Base-by-base conservation (phyloP, 1,140 invertebrate genomes). In the Tetraneura akinire region DNA sequence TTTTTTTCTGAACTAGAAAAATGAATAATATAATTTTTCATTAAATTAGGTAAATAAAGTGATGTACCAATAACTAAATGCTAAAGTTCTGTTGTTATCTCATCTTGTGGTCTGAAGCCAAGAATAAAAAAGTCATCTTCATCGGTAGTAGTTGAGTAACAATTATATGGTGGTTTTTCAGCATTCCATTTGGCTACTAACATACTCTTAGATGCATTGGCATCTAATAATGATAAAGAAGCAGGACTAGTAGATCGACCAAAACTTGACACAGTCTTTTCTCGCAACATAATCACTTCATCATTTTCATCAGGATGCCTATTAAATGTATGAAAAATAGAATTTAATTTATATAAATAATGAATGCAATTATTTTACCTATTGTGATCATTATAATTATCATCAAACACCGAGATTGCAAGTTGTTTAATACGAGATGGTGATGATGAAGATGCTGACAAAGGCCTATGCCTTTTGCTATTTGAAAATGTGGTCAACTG, bases 51-150 rank as follows among this genome's bases (percentile, higher is more conserved):
- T n/a, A 21, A 47, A 47, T 13, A 80, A 80, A 71, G 68, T 70
- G 45, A 49, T 70, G 66, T 71, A 71, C 16, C 49, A 29, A 71
- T 14, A 16, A 85, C 82, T 37, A 53, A 66, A 82, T 68, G 81
- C 89, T 86, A 92, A 84, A 93, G 88, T 87, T 92, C 91, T 80
- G 91, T 93, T 70, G 91, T 92, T 81, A 93, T 91, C 87, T 92
- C 91, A 85, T 93, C 91, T 84, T 93, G 91, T 4, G 91, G 91
- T 82, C 91, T 87, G 83, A 91, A 91, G 23, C 91, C 91, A 83
- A 92, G 87, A 83, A 91, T 90, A 83, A 90, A 90, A 82, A 92
- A 90, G 84, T 92, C 91, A 82, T 92, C 83, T 47, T 84, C 91
- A 82, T 91, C 90, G 11, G 81, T 80, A 32, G 70, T 55, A 60